Evolutionary conservation across 2,888 invertebrate species (phyloP).

Genomic region (Cataglyphis livida): DNA sequence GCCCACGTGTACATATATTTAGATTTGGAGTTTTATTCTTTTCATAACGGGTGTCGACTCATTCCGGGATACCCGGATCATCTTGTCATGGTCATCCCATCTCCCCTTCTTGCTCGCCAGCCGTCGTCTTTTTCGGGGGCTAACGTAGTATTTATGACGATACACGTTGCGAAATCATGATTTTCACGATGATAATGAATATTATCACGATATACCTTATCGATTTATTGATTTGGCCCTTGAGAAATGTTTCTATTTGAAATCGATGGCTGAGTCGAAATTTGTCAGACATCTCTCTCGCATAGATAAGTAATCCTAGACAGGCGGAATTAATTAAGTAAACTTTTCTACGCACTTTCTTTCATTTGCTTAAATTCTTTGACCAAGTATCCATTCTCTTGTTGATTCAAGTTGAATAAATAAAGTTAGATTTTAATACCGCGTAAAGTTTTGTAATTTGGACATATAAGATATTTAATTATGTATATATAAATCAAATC

Average conservation of each 20-base stretch:
- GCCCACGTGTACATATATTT: conserved; percentile 27
- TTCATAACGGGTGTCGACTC: conserved; percentile 1
- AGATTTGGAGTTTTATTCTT: conserved; percentile 25
- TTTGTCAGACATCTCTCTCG: conserved; percentile 18
- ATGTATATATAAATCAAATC: background rate
- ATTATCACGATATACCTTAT: background rate
- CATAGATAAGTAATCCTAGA: conserved; percentile 20
- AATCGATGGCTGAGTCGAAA: conserved; percentile 3
- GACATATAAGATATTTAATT: background rate
- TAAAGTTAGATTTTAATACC: background rate
- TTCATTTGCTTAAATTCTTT: conserved; percentile 19
- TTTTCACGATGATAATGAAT: conserved; percentile 21
- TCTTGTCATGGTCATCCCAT: background rate
- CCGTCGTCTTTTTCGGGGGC: background rate
- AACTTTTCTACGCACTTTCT: conserved; percentile 7
- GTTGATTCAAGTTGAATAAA: background rate
- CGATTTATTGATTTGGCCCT: background rate
- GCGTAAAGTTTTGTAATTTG: background rate
- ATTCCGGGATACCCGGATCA: conserved; percentile 22
- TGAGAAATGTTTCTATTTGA: background rate
- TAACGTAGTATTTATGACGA: conserved; percentile 20
- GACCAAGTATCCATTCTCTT: background rate
- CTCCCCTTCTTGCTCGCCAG: background rate
- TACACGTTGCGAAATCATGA: conserved; percentile 12
- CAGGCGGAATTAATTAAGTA: conserved; percentile 11